Base-by-base conservation (phyloP, 2,113 vertebrate genomes). In the Pterocles orientalis region DNA sequence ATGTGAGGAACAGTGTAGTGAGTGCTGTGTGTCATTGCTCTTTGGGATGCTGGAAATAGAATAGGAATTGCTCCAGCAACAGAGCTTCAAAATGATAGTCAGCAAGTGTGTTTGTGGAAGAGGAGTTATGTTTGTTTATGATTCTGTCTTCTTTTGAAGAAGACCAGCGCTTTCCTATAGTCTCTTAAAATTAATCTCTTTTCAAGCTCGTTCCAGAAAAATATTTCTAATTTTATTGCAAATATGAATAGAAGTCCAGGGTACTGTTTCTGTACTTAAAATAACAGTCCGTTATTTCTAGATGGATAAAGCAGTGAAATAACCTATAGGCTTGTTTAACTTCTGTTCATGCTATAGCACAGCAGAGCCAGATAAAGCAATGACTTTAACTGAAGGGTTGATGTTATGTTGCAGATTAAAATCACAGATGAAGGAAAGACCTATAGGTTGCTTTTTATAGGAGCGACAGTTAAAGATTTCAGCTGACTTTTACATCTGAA, bases 41-140 rank as follows among this genome's bases (percentile, higher is more conserved):
- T 92, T 92, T 65, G 15, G 54, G 90, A 92, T 75, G 57, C 77
- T 96, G 70, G 93, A 95, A 94, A 95, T 79, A 94, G 90, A 96
- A 92, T 88, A 96, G 88, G 88, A 95, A 92, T 94, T 94, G 76
- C 64, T 97, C 94, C 96, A 95, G 80, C 79, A 86, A 64, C 68
- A 48, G 56, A 81, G 21, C 43, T 95, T 62, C 68, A 77, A 90
- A 95, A 75, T 72, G 87, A 72, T 20, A 90, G 79, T 87, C 73
- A 58, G 82, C 1, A 14, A 92, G 73, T 47, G 31, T 80, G 54
- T 92, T 86, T 93, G 60, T 88, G 86, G 95, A 88, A 96, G 77
- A 86, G 75, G 64, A 96, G 72, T 93, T 94, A 88, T 82, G 88
- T 89, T 82, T 94, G 94, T 96, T 96, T 96, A 96, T 95, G 84